phyloP scores from a whole-genome alignment of 2,113 vertebrate genomes.

The Lontra canadensis region DNA sequence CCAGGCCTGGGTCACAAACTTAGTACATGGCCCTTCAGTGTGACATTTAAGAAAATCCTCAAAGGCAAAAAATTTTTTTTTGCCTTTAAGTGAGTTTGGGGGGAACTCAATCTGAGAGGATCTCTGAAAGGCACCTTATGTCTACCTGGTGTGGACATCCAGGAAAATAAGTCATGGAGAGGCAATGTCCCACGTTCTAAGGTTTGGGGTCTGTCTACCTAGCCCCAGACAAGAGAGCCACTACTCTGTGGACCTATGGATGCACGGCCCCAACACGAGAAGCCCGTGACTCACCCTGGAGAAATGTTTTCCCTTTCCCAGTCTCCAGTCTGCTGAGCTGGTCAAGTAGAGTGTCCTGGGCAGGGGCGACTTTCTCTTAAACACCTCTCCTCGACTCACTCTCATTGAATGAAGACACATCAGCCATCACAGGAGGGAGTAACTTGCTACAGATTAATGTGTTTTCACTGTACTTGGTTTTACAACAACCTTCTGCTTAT shows the following conservation, averaged over 20 bases:
- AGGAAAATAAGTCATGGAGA: not conserved
- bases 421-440: not conserved
- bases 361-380: rapidly evolving
- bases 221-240: not conserved
- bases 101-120: not conserved
- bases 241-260: rapidly evolving
- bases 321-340: not conserved
- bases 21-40: not conserved
- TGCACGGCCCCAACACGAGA: rapidly evolving
- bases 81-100: not conserved
- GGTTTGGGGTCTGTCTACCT: not conserved
- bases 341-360: not conserved
- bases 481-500: not conserved
- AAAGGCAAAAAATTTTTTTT: not conserved
- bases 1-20: not conserved
- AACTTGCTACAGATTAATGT: not conserved
- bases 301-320: not conserved
- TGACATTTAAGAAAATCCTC: not conserved
- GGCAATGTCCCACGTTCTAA: not conserved
- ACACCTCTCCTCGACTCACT: rapidly evolving
- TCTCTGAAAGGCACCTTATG: not conserved
- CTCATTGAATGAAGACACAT: not conserved
- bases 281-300: not conserved
- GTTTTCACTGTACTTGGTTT: not conserved
- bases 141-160: not conserved